These are phyloP conservation scores for Mimachlamys varia DNA, from an alignment of 2,888 invertebrate species.

Conservation along the genomic window DNA sequence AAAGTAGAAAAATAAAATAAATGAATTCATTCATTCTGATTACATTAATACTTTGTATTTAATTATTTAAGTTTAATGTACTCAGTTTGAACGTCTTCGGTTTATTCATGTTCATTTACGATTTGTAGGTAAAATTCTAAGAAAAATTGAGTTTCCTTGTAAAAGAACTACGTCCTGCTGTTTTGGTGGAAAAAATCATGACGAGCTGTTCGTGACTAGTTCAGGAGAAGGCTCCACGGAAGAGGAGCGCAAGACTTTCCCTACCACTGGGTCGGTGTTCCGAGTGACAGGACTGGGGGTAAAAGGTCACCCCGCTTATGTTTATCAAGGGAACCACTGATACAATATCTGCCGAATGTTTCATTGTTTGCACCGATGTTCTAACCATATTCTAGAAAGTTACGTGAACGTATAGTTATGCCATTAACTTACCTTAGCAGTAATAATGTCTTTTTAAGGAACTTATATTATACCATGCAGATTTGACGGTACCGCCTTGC, in stretches of 20 bases:
- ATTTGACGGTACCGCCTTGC: too few relatives aligned
- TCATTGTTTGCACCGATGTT: too few relatives aligned
- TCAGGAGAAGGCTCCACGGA: constrained; percentile 81
- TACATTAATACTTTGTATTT: background rate
- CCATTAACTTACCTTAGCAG: too few relatives aligned
- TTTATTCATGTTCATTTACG: background rate
- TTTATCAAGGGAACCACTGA: constrained; percentile 52
- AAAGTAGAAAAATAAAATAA: too few relatives aligned
- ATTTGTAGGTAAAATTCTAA: constrained; percentile 83
- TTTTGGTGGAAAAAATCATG: constrained; percentile 87
- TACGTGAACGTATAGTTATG: too few relatives aligned
- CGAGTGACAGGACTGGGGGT: constrained; percentile 69
- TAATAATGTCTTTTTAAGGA: too few relatives aligned
- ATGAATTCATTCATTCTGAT: background rate
- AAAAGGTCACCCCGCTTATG: constrained; percentile 61
- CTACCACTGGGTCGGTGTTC: constrained; percentile 73
- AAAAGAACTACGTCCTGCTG: constrained; percentile 87
- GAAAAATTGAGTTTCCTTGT: constrained; percentile 85
- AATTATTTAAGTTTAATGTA: background rate
- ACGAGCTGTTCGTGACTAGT: constrained; percentile 87
- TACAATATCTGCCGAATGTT: too few relatives aligned
- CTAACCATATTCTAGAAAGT: too few relatives aligned
- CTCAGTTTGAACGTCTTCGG: background rate
- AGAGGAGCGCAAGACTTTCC: constrained; percentile 73
- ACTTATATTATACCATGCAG: too few relatives aligned